phyloP scores from a whole-genome alignment of 2,113 vertebrate species.

The Mastomys coucha region DNA sequence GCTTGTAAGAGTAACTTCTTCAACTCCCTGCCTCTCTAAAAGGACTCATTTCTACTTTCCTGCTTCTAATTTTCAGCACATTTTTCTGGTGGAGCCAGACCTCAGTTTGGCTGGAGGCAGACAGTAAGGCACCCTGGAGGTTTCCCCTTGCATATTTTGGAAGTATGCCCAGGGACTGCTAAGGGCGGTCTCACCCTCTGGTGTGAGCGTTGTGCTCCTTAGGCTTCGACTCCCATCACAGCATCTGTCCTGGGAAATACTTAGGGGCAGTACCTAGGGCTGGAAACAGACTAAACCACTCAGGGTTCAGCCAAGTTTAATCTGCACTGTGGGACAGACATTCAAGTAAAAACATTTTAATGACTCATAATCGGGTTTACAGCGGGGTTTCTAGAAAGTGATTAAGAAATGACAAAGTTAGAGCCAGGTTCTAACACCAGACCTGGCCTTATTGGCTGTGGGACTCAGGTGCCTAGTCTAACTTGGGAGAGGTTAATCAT shows the following conservation, averaged over 20 bases:
- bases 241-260: constrained; percentile 39
- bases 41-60: constrained; percentile 22
- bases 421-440: background rate
- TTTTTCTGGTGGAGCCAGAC: constrained; percentile 30
- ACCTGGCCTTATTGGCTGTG: background rate
- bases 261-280: background rate
- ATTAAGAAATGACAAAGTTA: background rate
- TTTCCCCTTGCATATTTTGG: background rate
- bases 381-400: background rate
- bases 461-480: background rate
- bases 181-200: background rate
- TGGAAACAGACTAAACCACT: background rate
- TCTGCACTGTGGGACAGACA: background rate
- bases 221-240: background rate
- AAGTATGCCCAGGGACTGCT: background rate
- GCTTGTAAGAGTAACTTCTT: background rate
- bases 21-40: constrained; percentile 31
- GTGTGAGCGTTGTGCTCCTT: background rate
- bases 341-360: background rate
- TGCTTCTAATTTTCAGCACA: background rate
- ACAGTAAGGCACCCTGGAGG: background rate
- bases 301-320: background rate
- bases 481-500: background rate
- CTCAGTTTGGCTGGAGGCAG: background rate
- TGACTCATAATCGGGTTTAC: background rate